phyloP scores from a whole-genome alignment of 2,113 vertebrate species.

The Oxyruncus cristatus region DNA sequence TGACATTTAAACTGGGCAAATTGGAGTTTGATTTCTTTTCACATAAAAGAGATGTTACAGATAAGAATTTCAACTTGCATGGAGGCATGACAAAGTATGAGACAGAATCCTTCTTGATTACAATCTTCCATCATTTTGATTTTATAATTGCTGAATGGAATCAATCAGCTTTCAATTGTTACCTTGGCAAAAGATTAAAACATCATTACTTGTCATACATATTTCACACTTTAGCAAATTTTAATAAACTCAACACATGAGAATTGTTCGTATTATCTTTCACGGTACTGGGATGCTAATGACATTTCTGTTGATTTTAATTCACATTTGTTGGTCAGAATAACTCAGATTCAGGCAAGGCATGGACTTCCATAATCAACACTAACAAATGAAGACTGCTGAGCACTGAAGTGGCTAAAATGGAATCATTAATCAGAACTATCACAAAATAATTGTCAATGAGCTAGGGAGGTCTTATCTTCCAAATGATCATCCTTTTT shows the following conservation, averaged over 20 bases:
- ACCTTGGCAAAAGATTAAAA: slow-evolving; percentile 81
- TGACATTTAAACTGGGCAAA: slow-evolving; percentile 68
- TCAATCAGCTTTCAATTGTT: slow-evolving; percentile 83
- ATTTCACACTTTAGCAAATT: slow-evolving; percentile 80
- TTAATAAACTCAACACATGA: slow-evolving; percentile 81
- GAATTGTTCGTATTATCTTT: slow-evolving; percentile 75
- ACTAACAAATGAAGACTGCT: slow-evolving; percentile 70
- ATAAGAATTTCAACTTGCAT: slow-evolving; percentile 74
- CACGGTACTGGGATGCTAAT: slow-evolving; percentile 71
- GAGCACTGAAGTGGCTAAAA: slow-evolving; percentile 69
- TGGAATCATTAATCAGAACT: slow-evolving; percentile 72
- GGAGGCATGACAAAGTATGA: slow-evolving; percentile 69
- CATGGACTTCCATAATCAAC: slow-evolving; percentile 65
- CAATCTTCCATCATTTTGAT: slow-evolving; percentile 82
- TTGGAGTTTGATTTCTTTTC: slow-evolving; percentile 73
- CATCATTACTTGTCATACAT: slow-evolving; percentile 75
- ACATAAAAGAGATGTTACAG: slow-evolving; percentile 72
- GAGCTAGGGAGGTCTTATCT: slow-evolving; percentile 53
- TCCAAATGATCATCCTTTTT: slow-evolving; percentile 63
- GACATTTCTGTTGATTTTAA: slow-evolving; percentile 80
- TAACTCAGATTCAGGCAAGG: slow-evolving; percentile 65
- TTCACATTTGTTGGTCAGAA: slow-evolving; percentile 73
- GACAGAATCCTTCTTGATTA: slow-evolving; percentile 77
- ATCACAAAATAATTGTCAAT: slow-evolving; percentile 68
- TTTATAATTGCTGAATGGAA: slow-evolving; percentile 82